These are phyloP conservation scores for Dichetophora obliterata DNA, from an alignment of 2,888 invertebrate species.

Conservation along the genomic window DNA sequence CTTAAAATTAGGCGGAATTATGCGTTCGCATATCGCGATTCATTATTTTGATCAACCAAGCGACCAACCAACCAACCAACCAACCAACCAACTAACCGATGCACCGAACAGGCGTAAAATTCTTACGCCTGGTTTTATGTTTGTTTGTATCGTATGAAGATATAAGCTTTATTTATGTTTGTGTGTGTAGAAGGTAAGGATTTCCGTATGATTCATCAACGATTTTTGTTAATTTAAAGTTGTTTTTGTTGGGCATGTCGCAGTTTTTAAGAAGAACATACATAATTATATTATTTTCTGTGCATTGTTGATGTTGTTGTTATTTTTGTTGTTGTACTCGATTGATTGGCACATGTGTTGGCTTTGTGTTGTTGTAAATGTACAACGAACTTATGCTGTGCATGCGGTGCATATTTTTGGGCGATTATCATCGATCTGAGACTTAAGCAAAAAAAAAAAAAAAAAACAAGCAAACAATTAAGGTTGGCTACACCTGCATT, in stretches of 20 bases:
- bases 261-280: background rate
- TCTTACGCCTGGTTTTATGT: background rate
- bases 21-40: constrained; percentile 29
- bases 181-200: background rate
- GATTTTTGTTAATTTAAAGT: background rate
- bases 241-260: background rate
- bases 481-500: constrained; percentile 21
- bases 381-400: constrained; percentile 13
- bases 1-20: constrained; percentile 30
- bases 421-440: constrained; percentile 24
- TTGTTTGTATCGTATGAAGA: background rate
- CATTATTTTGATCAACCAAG: background rate
- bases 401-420: constrained; percentile 18
- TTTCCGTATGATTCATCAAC: constrained; percentile 29
- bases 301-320: background rate
- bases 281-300: background rate
- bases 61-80: background rate
- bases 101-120: too few relatives aligned
- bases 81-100: too few relatives aligned
- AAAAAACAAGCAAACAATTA: constrained; percentile 9
- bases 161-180: too few relatives aligned
- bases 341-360: constrained; percentile 17
- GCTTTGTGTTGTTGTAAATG: background rate
- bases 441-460: background rate
- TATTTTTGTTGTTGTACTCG: background rate